Evolutionary conservation across 2,888 invertebrate species (phyloP), one percentile per base, ranked within the genome.

Genomic region (Calameuta pallipes): DNA sequence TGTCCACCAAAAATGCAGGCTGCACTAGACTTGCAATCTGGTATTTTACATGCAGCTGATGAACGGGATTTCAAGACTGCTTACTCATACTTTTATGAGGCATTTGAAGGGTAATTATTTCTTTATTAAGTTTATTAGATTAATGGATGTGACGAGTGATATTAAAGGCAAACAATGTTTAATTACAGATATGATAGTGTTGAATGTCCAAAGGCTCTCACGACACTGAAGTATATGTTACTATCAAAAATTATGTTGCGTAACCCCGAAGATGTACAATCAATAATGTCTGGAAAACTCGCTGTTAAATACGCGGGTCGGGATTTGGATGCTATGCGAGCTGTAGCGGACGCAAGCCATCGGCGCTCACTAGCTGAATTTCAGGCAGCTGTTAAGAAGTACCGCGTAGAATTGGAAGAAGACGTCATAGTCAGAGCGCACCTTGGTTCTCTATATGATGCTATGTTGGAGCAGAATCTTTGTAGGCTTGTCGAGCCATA

Each of bases 61-160:
- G 99, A 99, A 92, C 96, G 97, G 87, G 99, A 99, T 91, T 99
- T 99, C 92, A 99, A 99, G 94, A 99, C 99, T 79, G 99, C 99
- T 74, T 99, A 98, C 93, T 99, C 99, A 78, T 99, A 99, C 91
- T 99, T 99, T 91, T 99, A 99, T 92, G 99, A 99, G 93, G 99
- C 99, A 23, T 99, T 99, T 92, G 99, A 99, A 93, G 98, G 99
- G 85, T 99, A 98, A 92, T 71, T 79, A 37, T 80, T 71, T 69
- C 69, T 69, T 41, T 56, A 36, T 12, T 41, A 37, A 13, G 56
- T 77, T 56, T 69, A n/a, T 37, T 31, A 9, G 68, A 75, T 74
- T 1, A 9, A 9, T 78, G 15, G n/a, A 37, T 74, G 31, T 33
- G n/a, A 31, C 73, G 31, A 74, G 41, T 37, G 23, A n/a, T 34